Evolutionary conservation across 2,888 invertebrate species (phyloP).

Genomic region (Eulithis prunata): DNA sequence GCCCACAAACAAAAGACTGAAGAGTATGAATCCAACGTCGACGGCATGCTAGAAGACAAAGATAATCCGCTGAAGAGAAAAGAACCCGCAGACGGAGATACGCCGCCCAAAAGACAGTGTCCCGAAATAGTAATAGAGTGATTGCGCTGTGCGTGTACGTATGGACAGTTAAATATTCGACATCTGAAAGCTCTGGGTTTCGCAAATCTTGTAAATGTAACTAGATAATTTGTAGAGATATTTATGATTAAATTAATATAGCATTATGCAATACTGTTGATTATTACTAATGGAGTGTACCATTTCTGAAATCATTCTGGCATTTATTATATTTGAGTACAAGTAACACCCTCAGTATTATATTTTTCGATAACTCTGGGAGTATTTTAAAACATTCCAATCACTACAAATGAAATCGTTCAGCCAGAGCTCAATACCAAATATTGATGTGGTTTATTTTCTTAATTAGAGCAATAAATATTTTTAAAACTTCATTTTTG

Average conservation of each 20-base stretch:
- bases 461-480: slow-evolving; percentile 71
- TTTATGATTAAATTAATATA: slow-evolving; percentile 73
- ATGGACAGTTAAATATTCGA: slow-evolving; percentile 56
- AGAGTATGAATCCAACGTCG: slow-evolving; percentile 55
- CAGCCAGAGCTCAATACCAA: slow-evolving; percentile 77
- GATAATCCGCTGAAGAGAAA: slow-evolving; percentile 68
- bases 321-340: slow-evolving; percentile 57
- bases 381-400: slow-evolving; percentile 71
- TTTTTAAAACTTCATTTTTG: slow-evolving; percentile 54
- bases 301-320: slow-evolving; percentile 51
- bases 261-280: slow-evolving; percentile 64
- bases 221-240: slow-evolving; percentile 67
- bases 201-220: slow-evolving; percentile 59
- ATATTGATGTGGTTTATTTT: slow-evolving; percentile 76
- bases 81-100: slow-evolving; percentile 67
- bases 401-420: slow-evolving; percentile 57
- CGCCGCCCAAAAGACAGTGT: slow-evolving; percentile 77
- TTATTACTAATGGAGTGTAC: slow-evolving; percentile 56
- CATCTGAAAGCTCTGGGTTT: slow-evolving; percentile 63
- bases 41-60: slow-evolving; percentile 51
- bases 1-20: slow-evolving; percentile 59
- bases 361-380: slow-evolving; percentile 48
- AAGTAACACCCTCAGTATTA: slow-evolving; percentile 52
- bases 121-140: slow-evolving; percentile 69
- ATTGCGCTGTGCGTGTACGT: slow-evolving; percentile 40